These are phyloP conservation scores for Ectropis crepuscularia DNA, from an alignment of 2,888 invertebrate species.

Conservation along the genomic window DNA sequence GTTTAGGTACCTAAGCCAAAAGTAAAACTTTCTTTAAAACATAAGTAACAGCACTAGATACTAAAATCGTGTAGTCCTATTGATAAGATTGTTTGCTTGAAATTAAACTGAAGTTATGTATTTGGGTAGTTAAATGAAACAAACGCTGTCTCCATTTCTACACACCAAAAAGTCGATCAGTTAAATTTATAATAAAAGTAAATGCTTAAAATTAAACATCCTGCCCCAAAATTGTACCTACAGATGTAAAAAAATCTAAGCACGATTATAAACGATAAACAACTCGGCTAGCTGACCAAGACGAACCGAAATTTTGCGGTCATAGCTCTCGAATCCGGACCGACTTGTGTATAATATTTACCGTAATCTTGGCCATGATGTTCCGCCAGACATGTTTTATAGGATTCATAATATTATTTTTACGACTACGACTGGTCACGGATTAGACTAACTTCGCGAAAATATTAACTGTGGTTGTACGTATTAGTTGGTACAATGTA, in stretches of 20 bases:
- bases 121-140: too few species aligned
- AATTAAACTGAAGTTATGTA: too few species aligned
- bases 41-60: not conserved
- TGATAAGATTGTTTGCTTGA: too few species aligned
- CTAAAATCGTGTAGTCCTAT: too few species aligned
- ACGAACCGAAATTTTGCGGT: slow-evolving; percentile 10
- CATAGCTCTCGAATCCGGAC: slow-evolving; percentile 8
- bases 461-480: not conserved
- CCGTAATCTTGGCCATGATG: slow-evolving; percentile 25
- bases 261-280: slow-evolving; percentile 2
- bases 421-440: slow-evolving; percentile 31
- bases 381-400: slow-evolving; percentile 33
- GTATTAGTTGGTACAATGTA: not conserved
- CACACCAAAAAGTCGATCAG: too few species aligned
- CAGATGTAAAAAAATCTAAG: not conserved
- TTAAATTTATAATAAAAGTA: not conserved
- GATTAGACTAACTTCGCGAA: slow-evolving; percentile 13
- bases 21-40: not conserved
- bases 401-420: slow-evolving; percentile 28
- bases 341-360: slow-evolving; percentile 15
- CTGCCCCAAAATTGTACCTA: not conserved
- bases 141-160: too few species aligned
- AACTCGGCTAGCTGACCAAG: not conserved
- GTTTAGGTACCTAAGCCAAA: not conserved
- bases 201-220: not conserved